Evolutionary conservation across 2,113 vertebrate genomes (phyloP).

Genomic region (Cavia porcellus): DNA sequence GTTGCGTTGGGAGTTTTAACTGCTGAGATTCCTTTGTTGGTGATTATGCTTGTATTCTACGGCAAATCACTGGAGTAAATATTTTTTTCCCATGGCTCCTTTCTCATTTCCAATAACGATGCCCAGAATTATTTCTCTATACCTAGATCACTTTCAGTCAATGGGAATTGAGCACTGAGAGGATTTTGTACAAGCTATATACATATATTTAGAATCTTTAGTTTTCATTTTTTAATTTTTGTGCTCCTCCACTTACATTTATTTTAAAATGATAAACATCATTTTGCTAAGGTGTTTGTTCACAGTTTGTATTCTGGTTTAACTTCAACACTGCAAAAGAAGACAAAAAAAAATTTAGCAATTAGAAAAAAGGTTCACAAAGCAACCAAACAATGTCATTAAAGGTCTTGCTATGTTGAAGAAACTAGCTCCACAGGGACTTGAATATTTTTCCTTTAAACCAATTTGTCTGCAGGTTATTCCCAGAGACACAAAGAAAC

Average conservation of each 20-base stretch:
- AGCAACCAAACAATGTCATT: neutral
- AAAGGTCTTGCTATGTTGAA: neutral
- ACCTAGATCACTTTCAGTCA: neutral
- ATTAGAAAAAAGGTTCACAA: neutral
- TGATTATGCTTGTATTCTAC: constrained; percentile 3
- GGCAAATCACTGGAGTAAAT: neutral
- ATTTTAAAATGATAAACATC: neutral
- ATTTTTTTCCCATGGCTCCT: neutral
- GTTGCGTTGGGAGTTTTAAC: neutral
- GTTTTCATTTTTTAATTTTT: neutral
- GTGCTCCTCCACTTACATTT: neutral
- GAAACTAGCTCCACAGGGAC: neutral
- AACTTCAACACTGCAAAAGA: neutral
- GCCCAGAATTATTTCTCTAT: neutral
- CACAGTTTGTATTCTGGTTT: neutral
- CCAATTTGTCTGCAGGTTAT: rapidly evolving
- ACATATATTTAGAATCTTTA: neutral
- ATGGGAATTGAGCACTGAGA: neutral
- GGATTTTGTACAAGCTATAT: neutral
- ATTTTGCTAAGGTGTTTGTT: neutral
- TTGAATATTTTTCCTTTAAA: neutral
- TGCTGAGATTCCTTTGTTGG: constrained; percentile 39
- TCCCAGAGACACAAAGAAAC: neutral
- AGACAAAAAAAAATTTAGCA: neutral
- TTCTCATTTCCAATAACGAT: constrained; percentile 59